Conservation (phyloP, 2,113 vertebrate genomes). For the Microtus montanus region DNA sequence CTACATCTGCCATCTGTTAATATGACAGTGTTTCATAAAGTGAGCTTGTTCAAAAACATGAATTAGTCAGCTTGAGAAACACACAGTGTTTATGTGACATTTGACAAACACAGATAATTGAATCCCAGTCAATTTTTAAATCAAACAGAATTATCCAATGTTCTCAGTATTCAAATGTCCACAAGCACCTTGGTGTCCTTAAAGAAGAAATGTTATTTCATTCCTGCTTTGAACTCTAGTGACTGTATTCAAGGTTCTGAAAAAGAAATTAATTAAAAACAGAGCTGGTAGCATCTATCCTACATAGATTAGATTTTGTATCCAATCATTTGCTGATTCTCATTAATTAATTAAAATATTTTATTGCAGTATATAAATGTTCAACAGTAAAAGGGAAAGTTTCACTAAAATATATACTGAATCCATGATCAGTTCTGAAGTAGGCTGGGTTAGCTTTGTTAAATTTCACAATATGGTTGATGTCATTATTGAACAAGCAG, state of each 20-base stretch:
- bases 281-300: neutral
- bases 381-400: neutral
- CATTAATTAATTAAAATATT: neutral
- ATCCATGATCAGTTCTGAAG: neutral
- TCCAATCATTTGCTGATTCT: neutral
- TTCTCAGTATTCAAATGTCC: neutral
- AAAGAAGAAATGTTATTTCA: neutral
- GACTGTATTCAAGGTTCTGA: neutral
- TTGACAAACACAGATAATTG: conserved; percentile 38
- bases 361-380: neutral
- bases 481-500: neutral
- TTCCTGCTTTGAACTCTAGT: neutral
- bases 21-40: conserved; percentile 23
- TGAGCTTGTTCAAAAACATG: conserved; percentile 54
- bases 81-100: conserved; percentile 20
- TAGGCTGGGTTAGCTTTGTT: neutral
- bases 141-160: conserved; percentile 19
- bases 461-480: neutral
- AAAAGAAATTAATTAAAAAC: neutral
- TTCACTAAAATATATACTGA: neutral
- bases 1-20: conserved; percentile 64
- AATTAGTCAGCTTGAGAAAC: conserved; percentile 51
- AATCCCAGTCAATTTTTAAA: neutral
- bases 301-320: accelerated
- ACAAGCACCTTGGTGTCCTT: neutral